Evolutionary conservation across 2,888 invertebrate species (phyloP).

Genomic region (Drosophila anomelani): DNA sequence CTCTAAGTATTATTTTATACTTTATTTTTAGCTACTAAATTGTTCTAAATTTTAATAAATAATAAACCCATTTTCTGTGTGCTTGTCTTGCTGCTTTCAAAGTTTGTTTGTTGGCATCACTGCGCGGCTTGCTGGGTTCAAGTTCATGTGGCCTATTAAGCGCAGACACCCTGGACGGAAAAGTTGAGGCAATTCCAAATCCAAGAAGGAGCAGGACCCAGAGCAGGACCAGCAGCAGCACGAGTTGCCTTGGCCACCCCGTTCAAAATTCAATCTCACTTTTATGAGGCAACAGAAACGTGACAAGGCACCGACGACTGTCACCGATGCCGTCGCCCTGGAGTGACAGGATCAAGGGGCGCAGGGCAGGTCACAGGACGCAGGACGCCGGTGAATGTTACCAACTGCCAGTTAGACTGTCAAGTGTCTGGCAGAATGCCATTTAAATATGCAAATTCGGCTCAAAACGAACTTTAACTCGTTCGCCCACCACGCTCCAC

Average conservation of each 20-base stretch:
- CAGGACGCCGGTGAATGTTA: slow-evolving; percentile 49
- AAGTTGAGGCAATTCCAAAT: slow-evolving; percentile 33
- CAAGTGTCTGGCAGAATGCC: slow-evolving; percentile 69
- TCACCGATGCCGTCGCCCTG: slow-evolving; percentile 33
- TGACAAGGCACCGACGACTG: slow-evolving; percentile 73
- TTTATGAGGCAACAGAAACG: slow-evolving; percentile 76
- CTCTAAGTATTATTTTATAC: no score
- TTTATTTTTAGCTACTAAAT: neutral
- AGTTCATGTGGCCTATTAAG: slow-evolving; percentile 76
- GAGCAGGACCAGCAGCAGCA: neutral
- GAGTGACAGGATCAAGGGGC: slow-evolving; percentile 42
- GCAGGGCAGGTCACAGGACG: slow-evolving; percentile 9
- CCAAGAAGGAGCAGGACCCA: slow-evolving; percentile 3
- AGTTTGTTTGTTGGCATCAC: slow-evolving; percentile 15
- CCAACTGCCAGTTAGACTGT: slow-evolving; percentile 51
- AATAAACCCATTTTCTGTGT: neutral
- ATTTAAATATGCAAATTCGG: slow-evolving; percentile 78
- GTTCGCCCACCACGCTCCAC: slow-evolving; percentile 52
- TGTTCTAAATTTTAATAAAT: neutral
- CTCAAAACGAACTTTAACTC: slow-evolving; percentile 74
- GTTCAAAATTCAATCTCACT: slow-evolving; percentile 78
- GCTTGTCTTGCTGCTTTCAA: neutral
- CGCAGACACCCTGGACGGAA: slow-evolving; percentile 46
- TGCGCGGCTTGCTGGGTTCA: slow-evolving; percentile 50
- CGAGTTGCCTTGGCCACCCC: slow-evolving; percentile 53